Evolutionary conservation across 2,797 vertebrate species (phyloP).

Genomic region (Diglossa cyanea): DNA sequence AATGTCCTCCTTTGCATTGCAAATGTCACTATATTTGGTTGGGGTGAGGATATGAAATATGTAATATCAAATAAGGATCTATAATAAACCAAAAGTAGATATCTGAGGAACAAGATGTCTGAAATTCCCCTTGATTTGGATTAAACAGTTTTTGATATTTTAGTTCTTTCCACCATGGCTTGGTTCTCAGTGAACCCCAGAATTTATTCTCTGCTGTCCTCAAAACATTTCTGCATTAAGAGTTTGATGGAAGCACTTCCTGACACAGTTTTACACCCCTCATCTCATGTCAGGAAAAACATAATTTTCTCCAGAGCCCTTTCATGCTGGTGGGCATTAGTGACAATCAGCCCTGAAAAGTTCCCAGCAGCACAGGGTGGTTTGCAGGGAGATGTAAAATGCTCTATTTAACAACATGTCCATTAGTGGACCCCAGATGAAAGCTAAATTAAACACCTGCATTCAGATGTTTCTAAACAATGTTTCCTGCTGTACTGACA

Average conservation of each 20-base stretch:
- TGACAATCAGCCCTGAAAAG: not conserved
- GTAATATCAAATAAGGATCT: slow-evolving; percentile 35
- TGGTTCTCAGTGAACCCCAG: not conserved
- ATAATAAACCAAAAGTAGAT: not conserved
- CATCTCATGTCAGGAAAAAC: not conserved
- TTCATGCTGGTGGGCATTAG: not conserved
- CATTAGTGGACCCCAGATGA: not conserved
- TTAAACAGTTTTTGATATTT: not conserved
- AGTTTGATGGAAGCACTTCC: not conserved
- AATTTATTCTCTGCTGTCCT: not conserved
- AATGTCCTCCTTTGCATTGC: slow-evolving; percentile 50
- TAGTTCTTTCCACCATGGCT: not conserved
- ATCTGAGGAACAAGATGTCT: not conserved
- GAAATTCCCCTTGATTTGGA: not conserved
- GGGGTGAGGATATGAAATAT: slow-evolving; percentile 41
- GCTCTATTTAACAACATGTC: not conserved
- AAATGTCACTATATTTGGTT: slow-evolving; percentile 35
- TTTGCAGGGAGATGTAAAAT: slow-evolving; percentile 4
- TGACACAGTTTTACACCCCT: not conserved
- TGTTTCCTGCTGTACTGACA: not conserved
- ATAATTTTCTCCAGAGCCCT: not conserved
- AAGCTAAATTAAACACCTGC: slow-evolving; percentile 39
- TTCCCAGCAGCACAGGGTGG: not conserved
- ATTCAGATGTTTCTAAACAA: not conserved
- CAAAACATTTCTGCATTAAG: not conserved